phyloP scores from a whole-genome alignment of 2,888 invertebrate species.

The Ectemnius cavifrons region DNA sequence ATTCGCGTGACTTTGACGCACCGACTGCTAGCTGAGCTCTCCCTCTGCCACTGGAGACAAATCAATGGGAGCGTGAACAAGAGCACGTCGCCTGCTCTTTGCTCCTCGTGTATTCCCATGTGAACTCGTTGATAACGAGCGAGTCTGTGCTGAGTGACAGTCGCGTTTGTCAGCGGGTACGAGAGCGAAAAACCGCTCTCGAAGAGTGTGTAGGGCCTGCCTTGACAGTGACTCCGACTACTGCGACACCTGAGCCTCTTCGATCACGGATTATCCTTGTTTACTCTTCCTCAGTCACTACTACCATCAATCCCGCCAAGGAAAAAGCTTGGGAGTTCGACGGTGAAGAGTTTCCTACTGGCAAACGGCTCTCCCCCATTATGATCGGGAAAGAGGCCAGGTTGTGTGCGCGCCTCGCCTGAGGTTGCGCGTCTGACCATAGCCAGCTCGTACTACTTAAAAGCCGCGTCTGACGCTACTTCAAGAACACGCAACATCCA shows the following conservation, averaged over 20 bases:
- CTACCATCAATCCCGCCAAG: not conserved
- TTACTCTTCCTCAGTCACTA: not conserved
- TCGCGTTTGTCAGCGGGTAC: not conserved
- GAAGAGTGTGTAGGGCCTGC: not conserved
- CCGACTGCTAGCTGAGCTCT: no score
- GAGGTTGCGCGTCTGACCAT: not conserved
- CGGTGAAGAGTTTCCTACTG: not conserved
- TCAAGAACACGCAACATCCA: no score
- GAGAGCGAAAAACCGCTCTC: not conserved
- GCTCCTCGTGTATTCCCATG: not conserved
- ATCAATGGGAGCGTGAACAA: slow-evolving; percentile 2
- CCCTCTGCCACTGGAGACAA: no score
- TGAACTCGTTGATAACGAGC: slow-evolving; percentile 17
- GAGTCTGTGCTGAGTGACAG: slow-evolving; percentile 18
- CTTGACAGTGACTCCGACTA: not conserved
- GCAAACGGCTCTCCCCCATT: not conserved
- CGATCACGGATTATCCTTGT: not conserved
- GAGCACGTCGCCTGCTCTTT: slow-evolving; percentile 17
- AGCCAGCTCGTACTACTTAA: no score
- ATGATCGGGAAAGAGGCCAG: not conserved
- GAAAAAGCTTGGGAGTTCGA: not conserved
- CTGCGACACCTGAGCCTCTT: not conserved
- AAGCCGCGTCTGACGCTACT: no score
- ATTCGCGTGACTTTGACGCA: slow-evolving; percentile 7
- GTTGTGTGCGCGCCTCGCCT: not conserved